Base-by-base conservation (phyloP, 2,888 invertebrate species). In the Drosophila mayaguana region DNA sequence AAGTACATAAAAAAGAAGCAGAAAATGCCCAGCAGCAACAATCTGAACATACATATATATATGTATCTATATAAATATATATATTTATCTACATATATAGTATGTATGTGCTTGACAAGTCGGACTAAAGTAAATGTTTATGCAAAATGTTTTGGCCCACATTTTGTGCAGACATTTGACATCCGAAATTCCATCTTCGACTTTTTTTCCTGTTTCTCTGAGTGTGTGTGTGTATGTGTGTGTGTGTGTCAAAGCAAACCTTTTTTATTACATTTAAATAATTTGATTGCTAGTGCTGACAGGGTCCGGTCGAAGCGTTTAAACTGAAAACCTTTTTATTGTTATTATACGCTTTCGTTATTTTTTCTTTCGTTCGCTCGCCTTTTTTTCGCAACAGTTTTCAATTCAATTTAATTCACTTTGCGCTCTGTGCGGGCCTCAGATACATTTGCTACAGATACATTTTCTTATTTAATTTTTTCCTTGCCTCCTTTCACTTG, bases 381-480 rank as follows among this genome's bases (percentile, higher is more conserved):
- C 12, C n/a, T 64, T 28, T 20, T 66, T 66, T 74, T 74, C 66
- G 66, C 75, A 68, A 82, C 82, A 87, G 82, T 85, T 88, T 85
- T 88, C 88, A 86, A 83, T 88, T 88, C 88, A 81, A 85, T 85
- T 85, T 88, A 85, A 85, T 88, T 88, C 82, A 85, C 84, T 88
- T 85, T 81, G 70, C 59, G 32, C 74, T 65, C 61, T 81, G 75
- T 63, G 73, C 72, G 68, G 59, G 72, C 56, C 57, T 75, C 70
- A 83, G 84, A 78, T 40, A 54, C 54, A 54, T 40, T 83, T 53
- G 53, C 38, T 38, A 38, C 53, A 53, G 53, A 53, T 53, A 53
- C 53, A 38, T 53, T 53, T 53, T 83, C 83, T 86, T 79, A 76
- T 83, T 87, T 75, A 81, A 75, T 80, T 80, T 75, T 73, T 70